Conservation (phyloP, 1,140 invertebrate species). For the Eulimnadia texana region DNA sequence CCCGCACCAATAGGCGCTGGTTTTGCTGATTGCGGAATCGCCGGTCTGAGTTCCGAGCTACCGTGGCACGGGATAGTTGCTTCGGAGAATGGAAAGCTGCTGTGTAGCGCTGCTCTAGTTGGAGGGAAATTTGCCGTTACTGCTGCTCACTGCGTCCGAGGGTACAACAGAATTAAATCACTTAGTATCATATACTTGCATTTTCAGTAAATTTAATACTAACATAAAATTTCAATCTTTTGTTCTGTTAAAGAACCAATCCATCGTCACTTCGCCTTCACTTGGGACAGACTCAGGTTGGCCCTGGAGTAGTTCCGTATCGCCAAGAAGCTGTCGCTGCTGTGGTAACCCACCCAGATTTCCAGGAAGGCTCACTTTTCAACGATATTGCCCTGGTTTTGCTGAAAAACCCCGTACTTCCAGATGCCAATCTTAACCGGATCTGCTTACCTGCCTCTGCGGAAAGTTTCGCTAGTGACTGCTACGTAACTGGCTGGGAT, state of each 20-base stretch:
- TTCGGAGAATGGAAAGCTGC: conserved; percentile 36
- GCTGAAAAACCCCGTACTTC: conserved; percentile 38
- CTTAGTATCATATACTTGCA: neutral
- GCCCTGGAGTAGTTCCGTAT: conserved; percentile 57
- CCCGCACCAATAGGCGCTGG: neutral
- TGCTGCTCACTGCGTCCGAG: conserved; percentile 61
- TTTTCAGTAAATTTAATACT: neutral
- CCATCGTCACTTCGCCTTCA: conserved; percentile 55
- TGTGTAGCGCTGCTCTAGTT: conserved; percentile 60
- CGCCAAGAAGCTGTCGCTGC: conserved; percentile 42
- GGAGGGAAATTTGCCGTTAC: conserved; percentile 53
- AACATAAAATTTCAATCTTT: neutral
- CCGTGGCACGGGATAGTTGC: conserved; percentile 64
- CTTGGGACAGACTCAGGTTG: conserved; percentile 66
- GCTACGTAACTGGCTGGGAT: conserved; percentile 66
- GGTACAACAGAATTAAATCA: conserved; percentile 34
- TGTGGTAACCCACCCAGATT: conserved; percentile 55
- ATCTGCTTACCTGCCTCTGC: conserved; percentile 43
- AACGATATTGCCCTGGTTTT: conserved; percentile 59
- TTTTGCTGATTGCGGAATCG: conserved; percentile 16
- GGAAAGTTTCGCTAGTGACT: conserved; percentile 33
- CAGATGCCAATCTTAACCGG: conserved; percentile 50
- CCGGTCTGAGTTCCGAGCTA: conserved; percentile 37
- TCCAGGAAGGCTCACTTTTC: conserved; percentile 39
- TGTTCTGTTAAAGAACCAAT: conserved; percentile 30